Evolutionary conservation across 2,888 invertebrate genomes (phyloP).

Genomic region (Eupelmus urozonus): DNA sequence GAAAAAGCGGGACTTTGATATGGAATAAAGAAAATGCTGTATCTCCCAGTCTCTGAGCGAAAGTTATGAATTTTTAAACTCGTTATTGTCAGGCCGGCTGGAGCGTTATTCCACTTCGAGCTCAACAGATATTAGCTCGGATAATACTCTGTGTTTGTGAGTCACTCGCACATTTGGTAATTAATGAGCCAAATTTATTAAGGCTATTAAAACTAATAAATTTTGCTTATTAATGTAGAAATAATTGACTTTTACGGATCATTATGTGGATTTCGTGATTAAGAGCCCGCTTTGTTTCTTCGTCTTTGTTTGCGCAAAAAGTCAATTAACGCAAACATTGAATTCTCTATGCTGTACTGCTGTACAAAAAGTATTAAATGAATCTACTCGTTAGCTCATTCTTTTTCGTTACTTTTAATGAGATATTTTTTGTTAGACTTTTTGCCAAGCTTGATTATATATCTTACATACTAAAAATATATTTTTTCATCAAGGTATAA

Average conservation of each 20-base stretch:
- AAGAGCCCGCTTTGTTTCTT: background rate
- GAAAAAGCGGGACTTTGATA: background rate
- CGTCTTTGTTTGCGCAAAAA: background rate
- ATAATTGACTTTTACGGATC: slow-evolving; percentile 1
- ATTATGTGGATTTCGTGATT: background rate
- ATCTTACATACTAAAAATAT: too few relatives aligned
- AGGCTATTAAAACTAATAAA: slow-evolving; percentile 3
- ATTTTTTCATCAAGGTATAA: too few relatives aligned
- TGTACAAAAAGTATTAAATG: too few relatives aligned
- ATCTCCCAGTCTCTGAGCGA: too few relatives aligned
- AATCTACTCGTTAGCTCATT: too few relatives aligned
- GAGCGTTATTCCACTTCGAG: background rate
- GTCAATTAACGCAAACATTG: too few relatives aligned
- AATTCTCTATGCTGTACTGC: too few relatives aligned
- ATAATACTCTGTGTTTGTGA: slow-evolving; percentile 1
- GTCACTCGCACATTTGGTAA: background rate
- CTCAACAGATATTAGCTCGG: slow-evolving; percentile 7
- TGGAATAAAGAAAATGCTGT: background rate
- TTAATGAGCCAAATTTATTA: slow-evolving; percentile 24
- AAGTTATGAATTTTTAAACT: slow-evolving; percentile 12
- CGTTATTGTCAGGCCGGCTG: background rate
- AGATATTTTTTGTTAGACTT: too few relatives aligned
- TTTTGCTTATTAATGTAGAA: slow-evolving; percentile 8
- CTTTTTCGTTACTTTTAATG: too few relatives aligned
- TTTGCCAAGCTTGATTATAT: too few relatives aligned